Evolutionary conservation across 2,797 vertebrate genomes (phyloP).

Genomic region (Chaenodraco wilsoni): DNA sequence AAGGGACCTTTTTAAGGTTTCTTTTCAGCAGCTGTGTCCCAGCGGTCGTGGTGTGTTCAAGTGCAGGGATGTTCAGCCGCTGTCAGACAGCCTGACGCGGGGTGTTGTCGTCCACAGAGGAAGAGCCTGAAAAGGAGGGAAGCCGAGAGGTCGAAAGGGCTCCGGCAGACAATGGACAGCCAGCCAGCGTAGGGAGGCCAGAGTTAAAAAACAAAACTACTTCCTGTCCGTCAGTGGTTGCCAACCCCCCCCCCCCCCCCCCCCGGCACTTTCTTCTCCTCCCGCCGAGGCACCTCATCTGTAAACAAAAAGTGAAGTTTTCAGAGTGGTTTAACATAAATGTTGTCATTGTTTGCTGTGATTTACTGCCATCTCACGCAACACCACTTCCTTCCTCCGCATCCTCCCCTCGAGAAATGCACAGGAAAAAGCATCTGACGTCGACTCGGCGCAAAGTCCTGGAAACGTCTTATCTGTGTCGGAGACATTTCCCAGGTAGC

Average conservation of each 20-base stretch:
- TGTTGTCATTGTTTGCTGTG: slow-evolving; percentile 49
- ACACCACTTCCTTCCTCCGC: slow-evolving; percentile 58
- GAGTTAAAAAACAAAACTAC: slow-evolving; percentile 62
- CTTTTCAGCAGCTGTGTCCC: not conserved
- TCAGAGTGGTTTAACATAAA: not conserved
- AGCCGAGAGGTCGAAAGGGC: slow-evolving; percentile 77
- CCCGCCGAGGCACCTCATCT: slow-evolving; percentile 30
- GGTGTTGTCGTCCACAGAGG: slow-evolving; percentile 81
- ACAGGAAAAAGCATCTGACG: slow-evolving; percentile 70
- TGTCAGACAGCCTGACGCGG: slow-evolving; percentile 79
- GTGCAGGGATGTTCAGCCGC: slow-evolving; percentile 58
- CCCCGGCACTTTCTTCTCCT: slow-evolving; percentile 60
- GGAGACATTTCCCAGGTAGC: slow-evolving; percentile 15
- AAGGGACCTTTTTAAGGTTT: not conserved
- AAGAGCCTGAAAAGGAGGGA: slow-evolving; percentile 83
- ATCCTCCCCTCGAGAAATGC: slow-evolving; percentile 58
- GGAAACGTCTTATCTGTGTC: slow-evolving; percentile 10
- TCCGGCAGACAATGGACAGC: slow-evolving; percentile 75
- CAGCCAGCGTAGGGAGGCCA: slow-evolving; percentile 52
- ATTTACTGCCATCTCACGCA: slow-evolving; percentile 54
- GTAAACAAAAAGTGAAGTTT: slow-evolving; percentile 44
- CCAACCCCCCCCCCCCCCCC: slow-evolving; percentile 9
- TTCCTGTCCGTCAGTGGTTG: slow-evolving; percentile 65
- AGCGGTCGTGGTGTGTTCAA: slow-evolving; percentile 21
- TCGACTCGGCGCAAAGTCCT: not conserved